Conservation (phyloP, 2,113 vertebrate species). For the Peromyscus californicus region DNA sequence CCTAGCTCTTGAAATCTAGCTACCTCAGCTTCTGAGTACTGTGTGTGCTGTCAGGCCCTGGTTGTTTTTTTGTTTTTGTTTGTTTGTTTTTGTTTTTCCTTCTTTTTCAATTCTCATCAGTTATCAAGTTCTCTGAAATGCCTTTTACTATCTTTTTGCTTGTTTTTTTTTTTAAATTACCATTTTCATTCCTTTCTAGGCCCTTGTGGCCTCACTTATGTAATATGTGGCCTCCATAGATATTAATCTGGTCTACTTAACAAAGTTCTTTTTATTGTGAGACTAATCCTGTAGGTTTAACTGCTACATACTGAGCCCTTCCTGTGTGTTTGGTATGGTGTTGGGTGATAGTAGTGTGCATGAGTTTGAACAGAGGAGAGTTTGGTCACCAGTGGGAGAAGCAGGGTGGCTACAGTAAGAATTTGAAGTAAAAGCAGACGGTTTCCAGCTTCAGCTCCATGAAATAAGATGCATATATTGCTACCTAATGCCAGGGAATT, state of each 20-base stretch:
- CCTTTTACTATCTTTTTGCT: conserved; percentile 29
- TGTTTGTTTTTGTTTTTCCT: too few species aligned
- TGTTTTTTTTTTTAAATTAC: neutral
- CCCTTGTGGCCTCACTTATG: neutral
- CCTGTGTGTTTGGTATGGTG: neutral
- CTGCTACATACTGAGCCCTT: conserved; percentile 21
- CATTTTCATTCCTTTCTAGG: conserved; percentile 53
- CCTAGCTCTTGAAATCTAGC: neutral
- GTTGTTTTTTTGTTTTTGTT: too few species aligned
- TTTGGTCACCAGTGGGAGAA: conserved; percentile 3
- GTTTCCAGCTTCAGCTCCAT: neutral
- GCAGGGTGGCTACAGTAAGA: neutral
- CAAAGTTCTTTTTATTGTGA: neutral
- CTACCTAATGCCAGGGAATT: neutral
- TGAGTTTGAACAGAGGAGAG: conserved; percentile 50
- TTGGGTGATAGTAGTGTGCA: neutral
- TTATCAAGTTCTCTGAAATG: conserved; percentile 41
- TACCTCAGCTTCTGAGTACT: neutral
- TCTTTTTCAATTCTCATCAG: neutral
- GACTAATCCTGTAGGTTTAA: neutral
- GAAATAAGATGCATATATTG: neutral
- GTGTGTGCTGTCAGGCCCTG: neutral
- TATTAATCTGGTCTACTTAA: neutral
- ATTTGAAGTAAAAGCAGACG: conserved; percentile 36
- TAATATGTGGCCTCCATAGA: neutral